Percentiles rank a stretch among this genome's conserved stretches.
Conservation (phyloP, 2,888 invertebrate species). For the Phrixothrix hirtus region DNA sequence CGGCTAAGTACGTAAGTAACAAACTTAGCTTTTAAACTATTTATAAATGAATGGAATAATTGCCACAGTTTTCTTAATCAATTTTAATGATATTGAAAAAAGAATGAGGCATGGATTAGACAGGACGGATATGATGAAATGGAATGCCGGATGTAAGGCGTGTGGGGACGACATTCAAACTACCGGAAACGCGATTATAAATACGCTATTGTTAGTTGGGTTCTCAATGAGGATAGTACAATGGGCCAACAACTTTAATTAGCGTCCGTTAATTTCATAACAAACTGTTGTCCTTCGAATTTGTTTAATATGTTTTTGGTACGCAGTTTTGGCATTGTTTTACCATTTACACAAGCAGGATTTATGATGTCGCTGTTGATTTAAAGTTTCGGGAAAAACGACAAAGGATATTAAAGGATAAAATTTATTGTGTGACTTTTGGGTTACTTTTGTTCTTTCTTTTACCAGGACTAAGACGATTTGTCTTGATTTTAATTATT, state of each 20-base stretch:
- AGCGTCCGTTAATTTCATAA: constrained; percentile 11
- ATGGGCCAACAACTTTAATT: constrained; percentile 12
- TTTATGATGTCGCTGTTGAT: no score
- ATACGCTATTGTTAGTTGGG: constrained; percentile 25
- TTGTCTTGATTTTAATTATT: no score
- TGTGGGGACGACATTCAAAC: constrained; percentile 16
- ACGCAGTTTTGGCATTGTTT: no score
- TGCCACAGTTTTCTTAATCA: not conserved
- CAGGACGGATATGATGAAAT: constrained; percentile 9
- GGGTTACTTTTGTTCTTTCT: no score
- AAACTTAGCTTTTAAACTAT: no score
- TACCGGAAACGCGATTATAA: constrained; percentile 31
- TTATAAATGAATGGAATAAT: not conserved
- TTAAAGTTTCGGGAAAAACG: no score
- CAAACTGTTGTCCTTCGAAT: constrained; percentile 7
- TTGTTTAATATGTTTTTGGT: not conserved
- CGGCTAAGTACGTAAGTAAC: no score
- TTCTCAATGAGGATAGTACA: constrained; percentile 13
- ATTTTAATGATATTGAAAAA: not conserved
- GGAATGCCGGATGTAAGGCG: constrained; percentile 32
- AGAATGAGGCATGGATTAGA: not conserved
- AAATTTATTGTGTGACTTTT: no score
- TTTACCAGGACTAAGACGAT: no score
- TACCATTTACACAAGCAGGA: no score
- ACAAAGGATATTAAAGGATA: no score